These are phyloP conservation scores for Brachionus plicatilis DNA, from an alignment of 1,140 invertebrate species.

Conservation along the genomic window DNA sequence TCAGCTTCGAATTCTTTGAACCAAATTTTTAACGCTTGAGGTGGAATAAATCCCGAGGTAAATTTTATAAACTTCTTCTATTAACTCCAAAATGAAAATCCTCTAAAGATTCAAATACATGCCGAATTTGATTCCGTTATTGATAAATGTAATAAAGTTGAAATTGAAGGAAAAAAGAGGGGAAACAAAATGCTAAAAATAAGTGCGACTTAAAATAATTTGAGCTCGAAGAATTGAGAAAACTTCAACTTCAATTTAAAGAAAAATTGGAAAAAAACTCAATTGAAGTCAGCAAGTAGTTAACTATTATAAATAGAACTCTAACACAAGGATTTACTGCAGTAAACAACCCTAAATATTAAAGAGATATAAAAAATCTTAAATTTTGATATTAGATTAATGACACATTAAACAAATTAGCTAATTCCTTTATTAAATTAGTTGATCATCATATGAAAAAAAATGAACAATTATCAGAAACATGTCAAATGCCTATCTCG, in stretches of 20 bases:
- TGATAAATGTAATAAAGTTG: neutral
- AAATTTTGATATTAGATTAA: neutral
- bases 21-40: slow-evolving; percentile 7
- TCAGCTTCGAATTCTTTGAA: slow-evolving; percentile 2
- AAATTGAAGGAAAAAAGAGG: neutral
- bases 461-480: neutral
- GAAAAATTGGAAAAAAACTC: neutral
- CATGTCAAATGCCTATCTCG: neutral
- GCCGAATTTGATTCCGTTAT: neutral
- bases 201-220: neutral
- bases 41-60: neutral
- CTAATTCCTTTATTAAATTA: neutral
- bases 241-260: neutral
- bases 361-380: neutral
- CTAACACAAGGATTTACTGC: neutral
- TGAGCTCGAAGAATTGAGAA: neutral
- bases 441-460: neutral
- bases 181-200: neutral
- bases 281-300: neutral
- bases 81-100: neutral
- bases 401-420: neutral
- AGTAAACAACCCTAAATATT: neutral
- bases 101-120: neutral
- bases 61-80: neutral
- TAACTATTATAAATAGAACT: neutral